phyloP scores from a whole-genome alignment of 1,140 invertebrate genomes.

The Sminthurinus signatus region DNA sequence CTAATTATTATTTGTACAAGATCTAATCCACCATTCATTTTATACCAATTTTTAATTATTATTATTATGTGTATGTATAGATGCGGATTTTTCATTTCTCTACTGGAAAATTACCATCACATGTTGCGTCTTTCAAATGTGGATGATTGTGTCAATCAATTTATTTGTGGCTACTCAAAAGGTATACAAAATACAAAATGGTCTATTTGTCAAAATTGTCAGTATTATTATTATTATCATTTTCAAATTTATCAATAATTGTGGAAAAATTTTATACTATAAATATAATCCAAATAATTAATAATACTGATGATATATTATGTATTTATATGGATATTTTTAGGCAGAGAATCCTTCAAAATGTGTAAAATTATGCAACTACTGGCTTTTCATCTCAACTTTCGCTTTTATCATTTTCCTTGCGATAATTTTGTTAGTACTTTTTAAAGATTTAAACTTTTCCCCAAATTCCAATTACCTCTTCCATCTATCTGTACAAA shows the following conservation, averaged over 20 bases:
- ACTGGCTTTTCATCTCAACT: neutral
- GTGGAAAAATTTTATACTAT: no score
- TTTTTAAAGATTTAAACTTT: neutral
- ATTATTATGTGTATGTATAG: no score
- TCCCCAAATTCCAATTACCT: neutral
- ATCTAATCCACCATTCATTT: no score
- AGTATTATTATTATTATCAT: no score
- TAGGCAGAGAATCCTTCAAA: neutral
- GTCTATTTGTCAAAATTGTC: no score
- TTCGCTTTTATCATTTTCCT: neutral
- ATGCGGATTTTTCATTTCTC: neutral
- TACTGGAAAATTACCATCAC: conserved; percentile 10
- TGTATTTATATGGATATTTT: neutral
- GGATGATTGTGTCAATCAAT: conserved; percentile 10
- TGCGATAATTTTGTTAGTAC: neutral
- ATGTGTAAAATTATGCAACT: neutral
- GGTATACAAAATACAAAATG: neutral
- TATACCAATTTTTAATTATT: neutral
- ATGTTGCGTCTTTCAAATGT: neutral
- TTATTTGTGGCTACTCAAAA: conserved; percentile 9
- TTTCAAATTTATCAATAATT: no score
- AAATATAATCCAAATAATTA: neutral
- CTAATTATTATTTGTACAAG: no score
- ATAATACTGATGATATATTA: neutral
- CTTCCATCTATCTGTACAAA: neutral